Evolutionary conservation across 2,888 invertebrate genomes (phyloP).

Genomic region (Cantharis lateralis): DNA sequence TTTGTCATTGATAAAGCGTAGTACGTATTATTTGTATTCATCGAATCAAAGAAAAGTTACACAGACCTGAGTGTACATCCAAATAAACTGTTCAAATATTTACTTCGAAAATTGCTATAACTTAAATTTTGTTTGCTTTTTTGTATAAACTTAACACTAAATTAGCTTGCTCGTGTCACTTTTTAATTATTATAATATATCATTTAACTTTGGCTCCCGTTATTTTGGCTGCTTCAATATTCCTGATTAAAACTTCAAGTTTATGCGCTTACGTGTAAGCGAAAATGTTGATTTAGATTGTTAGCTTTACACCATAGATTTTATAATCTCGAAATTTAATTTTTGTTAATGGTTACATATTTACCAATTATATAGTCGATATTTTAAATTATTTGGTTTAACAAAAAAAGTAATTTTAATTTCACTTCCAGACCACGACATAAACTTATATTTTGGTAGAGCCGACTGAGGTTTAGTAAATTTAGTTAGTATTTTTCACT

Average conservation of each 20-base stretch:
- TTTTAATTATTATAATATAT: not conserved
- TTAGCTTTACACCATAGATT: no score
- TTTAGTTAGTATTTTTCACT: slow-evolving; percentile 25
- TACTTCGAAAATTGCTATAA: not conserved
- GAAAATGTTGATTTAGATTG: no score
- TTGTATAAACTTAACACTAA: not conserved
- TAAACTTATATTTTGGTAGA: not conserved
- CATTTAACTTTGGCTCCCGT: not conserved
- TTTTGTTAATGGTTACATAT: not conserved
- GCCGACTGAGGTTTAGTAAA: slow-evolving; percentile 10
- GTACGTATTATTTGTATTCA: not conserved
- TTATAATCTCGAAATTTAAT: no score
- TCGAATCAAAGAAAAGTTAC: not conserved
- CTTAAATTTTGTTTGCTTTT: not conserved
- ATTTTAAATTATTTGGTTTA: not conserved
- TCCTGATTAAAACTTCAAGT: not conserved
- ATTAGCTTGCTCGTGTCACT: not conserved
- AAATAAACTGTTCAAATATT: not conserved
- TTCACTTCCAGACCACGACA: not conserved
- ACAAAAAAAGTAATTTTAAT: not conserved
- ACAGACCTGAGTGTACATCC: not conserved
- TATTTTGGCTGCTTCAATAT: not conserved
- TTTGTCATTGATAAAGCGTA: not conserved
- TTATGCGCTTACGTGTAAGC: no score
- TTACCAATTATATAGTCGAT: not conserved